These are phyloP conservation scores for Urophycis tenuis DNA, from an alignment of 2,797 vertebrate genomes.

Conservation along the genomic window DNA sequence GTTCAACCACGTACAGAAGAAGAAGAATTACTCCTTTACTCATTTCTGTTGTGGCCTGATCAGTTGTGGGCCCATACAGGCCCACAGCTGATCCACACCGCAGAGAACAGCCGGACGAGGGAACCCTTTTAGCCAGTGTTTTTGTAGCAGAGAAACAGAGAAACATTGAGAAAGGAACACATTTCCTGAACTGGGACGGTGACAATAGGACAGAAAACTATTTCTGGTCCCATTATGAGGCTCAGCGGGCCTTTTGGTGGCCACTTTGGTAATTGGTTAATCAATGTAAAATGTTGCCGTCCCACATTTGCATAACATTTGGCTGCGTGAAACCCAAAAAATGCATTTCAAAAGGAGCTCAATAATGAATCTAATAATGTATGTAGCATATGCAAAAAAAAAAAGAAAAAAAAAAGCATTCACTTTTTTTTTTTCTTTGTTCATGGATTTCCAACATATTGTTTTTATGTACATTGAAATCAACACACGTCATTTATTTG, in stretches of 20 bases:
- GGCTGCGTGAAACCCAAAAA: background rate
- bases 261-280: background rate
- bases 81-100: conserved; percentile 36
- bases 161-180: background rate
- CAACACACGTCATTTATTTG: background rate
- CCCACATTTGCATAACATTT: background rate
- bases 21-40: no score
- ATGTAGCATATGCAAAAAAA: background rate
- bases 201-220: background rate
- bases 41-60: no score
- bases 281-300: background rate
- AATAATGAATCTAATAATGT: background rate
- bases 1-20: conserved; percentile 19
- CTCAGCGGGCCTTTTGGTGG: background rate
- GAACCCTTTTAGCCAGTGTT: conserved; percentile 7
- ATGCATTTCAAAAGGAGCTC: background rate
- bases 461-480: background rate
- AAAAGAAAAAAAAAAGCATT: no score
- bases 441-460: background rate
- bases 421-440: background rate
- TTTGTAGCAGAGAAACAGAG: conserved; percentile 10
- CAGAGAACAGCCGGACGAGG: conserved; percentile 26
- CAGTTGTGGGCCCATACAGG: no score
- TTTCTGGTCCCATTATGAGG: background rate
- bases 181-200: conserved; percentile 22